Conservation (phyloP, 2,888 invertebrate species). For the Tetranychus truncatus region DNA sequence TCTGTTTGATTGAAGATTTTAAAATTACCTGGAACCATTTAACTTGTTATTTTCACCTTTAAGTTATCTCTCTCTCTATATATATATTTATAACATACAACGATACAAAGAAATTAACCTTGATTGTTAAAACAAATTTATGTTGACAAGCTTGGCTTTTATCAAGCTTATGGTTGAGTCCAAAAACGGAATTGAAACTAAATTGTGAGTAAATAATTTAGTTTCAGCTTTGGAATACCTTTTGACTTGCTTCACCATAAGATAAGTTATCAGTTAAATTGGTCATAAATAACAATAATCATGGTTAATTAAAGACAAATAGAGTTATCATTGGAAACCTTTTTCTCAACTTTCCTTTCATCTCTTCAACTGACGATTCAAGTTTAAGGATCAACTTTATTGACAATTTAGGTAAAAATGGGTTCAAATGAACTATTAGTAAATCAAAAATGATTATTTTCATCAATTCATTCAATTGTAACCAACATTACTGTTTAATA, state of each 20-base stretch:
- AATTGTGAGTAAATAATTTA: not conserved
- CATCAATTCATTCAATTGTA: too few species aligned
- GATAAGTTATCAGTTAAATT: not conserved
- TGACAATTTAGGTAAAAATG: not conserved
- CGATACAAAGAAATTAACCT: not conserved
- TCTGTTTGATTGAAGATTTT: too few species aligned
- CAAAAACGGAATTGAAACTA: not conserved
- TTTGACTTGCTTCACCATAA: not conserved
- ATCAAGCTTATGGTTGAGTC: not conserved
- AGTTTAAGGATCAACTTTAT: not conserved
- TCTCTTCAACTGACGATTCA: not conserved
- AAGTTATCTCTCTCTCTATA: too few species aligned
- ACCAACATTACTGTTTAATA: too few species aligned
- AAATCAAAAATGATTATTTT: not conserved
- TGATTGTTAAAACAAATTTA: not conserved
- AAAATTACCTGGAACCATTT: too few species aligned
- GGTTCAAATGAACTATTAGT: not conserved
- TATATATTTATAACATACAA: too few species aligned
- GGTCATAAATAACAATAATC: conserved; percentile 1
- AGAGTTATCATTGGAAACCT: not conserved
- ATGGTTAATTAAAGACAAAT: conserved; percentile 1
- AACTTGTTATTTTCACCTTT: too few species aligned
- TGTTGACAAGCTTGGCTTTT: not conserved
- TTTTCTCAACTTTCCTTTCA: too few species aligned
- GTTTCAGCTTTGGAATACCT: not conserved